phyloP scores from a whole-genome alignment of 2,113 vertebrate genomes.

The Oceanodroma tethys region DNA sequence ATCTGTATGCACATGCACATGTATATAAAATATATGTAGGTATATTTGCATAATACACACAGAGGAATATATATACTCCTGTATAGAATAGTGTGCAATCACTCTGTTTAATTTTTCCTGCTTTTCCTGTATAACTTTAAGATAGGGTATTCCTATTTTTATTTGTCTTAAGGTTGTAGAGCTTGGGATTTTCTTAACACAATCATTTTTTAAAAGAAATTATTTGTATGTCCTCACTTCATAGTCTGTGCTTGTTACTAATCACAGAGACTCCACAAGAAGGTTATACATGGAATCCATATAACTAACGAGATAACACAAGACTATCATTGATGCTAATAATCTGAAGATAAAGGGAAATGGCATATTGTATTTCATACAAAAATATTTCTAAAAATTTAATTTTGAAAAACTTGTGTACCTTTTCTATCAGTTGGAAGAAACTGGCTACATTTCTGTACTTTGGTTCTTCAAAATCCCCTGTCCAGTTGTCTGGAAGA shows the following conservation, averaged over 20 bases:
- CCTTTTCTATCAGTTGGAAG: not conserved
- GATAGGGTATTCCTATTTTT: not conserved
- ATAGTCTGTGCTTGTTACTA: not conserved
- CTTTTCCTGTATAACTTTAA: not conserved
- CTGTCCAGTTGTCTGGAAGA: not conserved
- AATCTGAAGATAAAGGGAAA: not conserved
- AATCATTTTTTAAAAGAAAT: not conserved
- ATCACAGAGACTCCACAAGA: not conserved
- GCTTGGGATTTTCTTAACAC: not conserved
- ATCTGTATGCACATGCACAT: accelerated
- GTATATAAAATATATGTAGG: not conserved
- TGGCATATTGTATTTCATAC: not conserved
- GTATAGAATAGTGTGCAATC: not conserved
- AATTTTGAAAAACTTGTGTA: not conserved
- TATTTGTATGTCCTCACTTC: not conserved
- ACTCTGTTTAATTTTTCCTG: not conserved
- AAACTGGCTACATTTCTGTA: not conserved
- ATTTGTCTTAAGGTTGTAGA: not conserved
- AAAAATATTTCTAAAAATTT: not conserved
- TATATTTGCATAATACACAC: not conserved
- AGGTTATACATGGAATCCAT: not conserved
- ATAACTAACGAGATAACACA: not conserved
- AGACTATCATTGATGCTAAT: not conserved
- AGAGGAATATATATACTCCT: not conserved
- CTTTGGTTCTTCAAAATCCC: not conserved